Conservation (phyloP, 2,113 vertebrate genomes). For the Gobius niger region DNA sequence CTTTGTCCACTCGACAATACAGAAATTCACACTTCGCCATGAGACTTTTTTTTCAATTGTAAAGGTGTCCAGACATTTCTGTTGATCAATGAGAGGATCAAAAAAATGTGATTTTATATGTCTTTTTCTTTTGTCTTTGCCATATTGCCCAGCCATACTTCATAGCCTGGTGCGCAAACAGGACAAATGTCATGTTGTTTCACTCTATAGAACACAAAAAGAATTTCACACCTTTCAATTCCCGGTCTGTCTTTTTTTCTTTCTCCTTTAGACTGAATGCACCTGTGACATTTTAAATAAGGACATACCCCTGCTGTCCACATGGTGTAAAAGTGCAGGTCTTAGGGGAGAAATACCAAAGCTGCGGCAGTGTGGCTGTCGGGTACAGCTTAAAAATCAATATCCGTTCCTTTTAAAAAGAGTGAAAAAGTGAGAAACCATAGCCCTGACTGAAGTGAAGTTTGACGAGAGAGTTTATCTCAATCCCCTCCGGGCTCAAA, state of each 20-base stretch:
- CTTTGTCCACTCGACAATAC: too few relatives aligned
- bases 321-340: neutral
- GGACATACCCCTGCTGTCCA: neutral
- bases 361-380: neutral
- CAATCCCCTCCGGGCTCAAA: conserved; percentile 38
- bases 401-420: conserved; percentile 5
- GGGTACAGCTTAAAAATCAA: conserved; percentile 13
- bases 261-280: neutral
- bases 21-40: too few relatives aligned
- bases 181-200: too few relatives aligned
- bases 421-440: conserved; percentile 21
- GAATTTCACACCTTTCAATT: too few relatives aligned
- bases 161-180: too few relatives aligned
- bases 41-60: too few relatives aligned
- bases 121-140: too few relatives aligned
- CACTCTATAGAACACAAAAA: too few relatives aligned
- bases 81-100: too few relatives aligned
- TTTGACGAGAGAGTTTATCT: conserved; percentile 36
- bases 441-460: conserved; percentile 49
- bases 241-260: neutral
- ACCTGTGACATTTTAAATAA: neutral
- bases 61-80: too few relatives aligned
- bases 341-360: conserved; percentile 4
- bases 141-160: too few relatives aligned
- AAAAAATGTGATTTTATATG: too few relatives aligned